These are phyloP conservation scores for Tineola bisselliella DNA, from an alignment of 2,888 invertebrate species.

Conservation along the genomic window DNA sequence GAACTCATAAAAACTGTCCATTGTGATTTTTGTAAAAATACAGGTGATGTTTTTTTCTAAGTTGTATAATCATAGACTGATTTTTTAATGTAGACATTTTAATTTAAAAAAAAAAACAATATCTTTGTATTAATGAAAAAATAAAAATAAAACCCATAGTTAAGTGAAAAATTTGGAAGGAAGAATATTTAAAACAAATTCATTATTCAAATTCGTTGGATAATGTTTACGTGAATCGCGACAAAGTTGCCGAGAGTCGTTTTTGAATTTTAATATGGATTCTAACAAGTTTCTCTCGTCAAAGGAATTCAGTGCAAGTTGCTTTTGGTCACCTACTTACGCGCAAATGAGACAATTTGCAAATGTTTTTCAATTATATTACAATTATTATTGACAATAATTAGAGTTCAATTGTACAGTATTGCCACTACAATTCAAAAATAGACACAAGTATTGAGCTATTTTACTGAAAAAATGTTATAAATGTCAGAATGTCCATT, in stretches of 20 bases:
- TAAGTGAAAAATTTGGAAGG: constrained; percentile 23
- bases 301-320: constrained; percentile 57
- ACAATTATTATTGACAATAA: too few relatives aligned
- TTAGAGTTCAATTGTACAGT: too few relatives aligned
- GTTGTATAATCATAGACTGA: too few relatives aligned
- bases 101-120: too few relatives aligned
- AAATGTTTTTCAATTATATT: not conserved
- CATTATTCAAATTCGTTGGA: constrained; percentile 66
- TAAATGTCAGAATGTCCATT: constrained; percentile 19
- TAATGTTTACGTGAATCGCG: constrained; percentile 64
- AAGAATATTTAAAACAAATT: constrained; percentile 58
- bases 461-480: constrained; percentile 9
- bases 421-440: constrained; percentile 22
- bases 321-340: constrained; percentile 19
- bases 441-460: too few relatives aligned
- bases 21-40: too few relatives aligned
- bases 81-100: too few relatives aligned
- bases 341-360: constrained; percentile 28
- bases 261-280: constrained; percentile 67
- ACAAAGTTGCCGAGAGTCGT: constrained; percentile 57
- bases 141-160: too few relatives aligned
- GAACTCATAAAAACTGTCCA: too few relatives aligned
- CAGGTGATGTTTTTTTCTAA: too few relatives aligned
- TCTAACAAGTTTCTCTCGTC: constrained; percentile 64
- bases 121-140: too few relatives aligned